phyloP scores from a whole-genome alignment of 2,888 invertebrate species.

The Mythimna loreyi region DNA sequence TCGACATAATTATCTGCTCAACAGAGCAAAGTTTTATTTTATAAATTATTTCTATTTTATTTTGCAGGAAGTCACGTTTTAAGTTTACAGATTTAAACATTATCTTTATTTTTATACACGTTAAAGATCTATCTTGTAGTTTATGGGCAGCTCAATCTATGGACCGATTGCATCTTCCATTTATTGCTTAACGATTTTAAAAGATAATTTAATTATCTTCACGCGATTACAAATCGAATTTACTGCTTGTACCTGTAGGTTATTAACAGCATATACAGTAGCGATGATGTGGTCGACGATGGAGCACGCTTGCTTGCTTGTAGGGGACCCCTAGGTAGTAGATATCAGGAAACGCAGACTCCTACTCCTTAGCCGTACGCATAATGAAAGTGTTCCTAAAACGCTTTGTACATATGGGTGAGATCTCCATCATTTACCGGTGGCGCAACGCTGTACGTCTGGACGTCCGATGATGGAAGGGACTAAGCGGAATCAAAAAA shows the following conservation, averaged over 20 bases:
- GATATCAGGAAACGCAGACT: no score
- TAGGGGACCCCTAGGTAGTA: no score
- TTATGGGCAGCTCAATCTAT: background rate
- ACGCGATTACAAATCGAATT: background rate
- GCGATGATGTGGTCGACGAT: no score
- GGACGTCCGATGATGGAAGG: no score
- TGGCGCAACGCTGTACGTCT: no score
- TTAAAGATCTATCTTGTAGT: background rate
- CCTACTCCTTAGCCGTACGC: no score
- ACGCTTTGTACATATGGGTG: no score
- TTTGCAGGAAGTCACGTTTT: slow-evolving; percentile 42
- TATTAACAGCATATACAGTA: background rate
- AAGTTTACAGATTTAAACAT: background rate
- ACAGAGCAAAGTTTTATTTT: slow-evolving; percentile 10
- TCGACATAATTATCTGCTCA: background rate
- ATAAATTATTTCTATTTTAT: slow-evolving; percentile 8
- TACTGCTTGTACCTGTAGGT: background rate
- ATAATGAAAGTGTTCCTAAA: no score
- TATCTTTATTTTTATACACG: background rate
- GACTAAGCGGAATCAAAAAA: no score
- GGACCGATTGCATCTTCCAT: slow-evolving; percentile 2
- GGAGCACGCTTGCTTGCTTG: no score
- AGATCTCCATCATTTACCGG: no score
- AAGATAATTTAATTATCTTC: slow-evolving; percentile 1
- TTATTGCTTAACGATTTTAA: background rate